Conservation (phyloP, 1,140 invertebrate genomes). For the Danaus plexippus region DNA sequence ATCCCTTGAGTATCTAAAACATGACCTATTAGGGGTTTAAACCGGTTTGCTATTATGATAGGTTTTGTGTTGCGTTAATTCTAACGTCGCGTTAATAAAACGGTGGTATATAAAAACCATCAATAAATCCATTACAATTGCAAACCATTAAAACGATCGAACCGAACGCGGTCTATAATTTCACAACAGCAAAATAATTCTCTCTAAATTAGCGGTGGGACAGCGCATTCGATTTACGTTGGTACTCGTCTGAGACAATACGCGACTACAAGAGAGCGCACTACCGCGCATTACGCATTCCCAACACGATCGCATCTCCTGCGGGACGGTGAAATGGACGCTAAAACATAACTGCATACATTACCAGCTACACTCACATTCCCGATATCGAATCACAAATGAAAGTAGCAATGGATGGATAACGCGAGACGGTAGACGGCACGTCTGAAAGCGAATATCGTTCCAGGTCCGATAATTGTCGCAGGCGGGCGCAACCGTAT, state of each 20-base stretch:
- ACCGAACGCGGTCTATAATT: constrained; percentile 22
- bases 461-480: constrained; percentile 62
- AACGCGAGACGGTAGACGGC: constrained; percentile 3
- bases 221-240: constrained; percentile 52
- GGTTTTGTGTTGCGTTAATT: too few species aligned
- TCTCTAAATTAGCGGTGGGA: constrained; percentile 24
- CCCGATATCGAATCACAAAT: not conserved
- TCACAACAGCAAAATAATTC: constrained; percentile 24
- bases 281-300: constrained; percentile 67
- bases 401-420: constrained; percentile 12
- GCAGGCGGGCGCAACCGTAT: constrained; percentile 53
- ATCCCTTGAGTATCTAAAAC: too few species aligned
- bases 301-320: constrained; percentile 40
- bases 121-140: constrained; percentile 5
- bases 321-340: constrained; percentile 4
- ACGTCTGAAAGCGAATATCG: constrained; percentile 23
- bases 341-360: constrained; percentile 13
- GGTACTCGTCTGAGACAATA: constrained; percentile 52
- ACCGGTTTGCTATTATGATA: too few species aligned
- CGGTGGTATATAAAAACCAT: too few species aligned
- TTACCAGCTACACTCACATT: not conserved
- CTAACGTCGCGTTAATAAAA: too few species aligned
- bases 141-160: constrained; percentile 14
- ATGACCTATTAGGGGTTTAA: too few species aligned
- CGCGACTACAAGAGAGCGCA: constrained; percentile 56